Percentiles rank a stretch among this genome's conserved stretches.
phyloP scores from a whole-genome alignment of 2,113 vertebrate genomes.

The Myxocyprinus asiaticus region DNA sequence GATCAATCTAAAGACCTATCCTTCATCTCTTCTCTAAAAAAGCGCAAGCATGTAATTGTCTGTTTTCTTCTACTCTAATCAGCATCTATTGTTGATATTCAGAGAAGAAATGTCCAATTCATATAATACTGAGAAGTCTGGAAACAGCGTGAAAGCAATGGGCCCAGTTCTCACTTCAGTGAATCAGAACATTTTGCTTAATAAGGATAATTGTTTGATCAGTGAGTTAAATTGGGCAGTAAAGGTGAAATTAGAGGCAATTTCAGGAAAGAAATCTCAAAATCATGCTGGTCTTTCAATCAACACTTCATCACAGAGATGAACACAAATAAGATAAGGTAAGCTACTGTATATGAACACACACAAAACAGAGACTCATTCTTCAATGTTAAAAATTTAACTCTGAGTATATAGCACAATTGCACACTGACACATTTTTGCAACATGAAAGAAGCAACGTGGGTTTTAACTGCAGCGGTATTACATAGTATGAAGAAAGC shows the following conservation, averaged over 20 bases:
- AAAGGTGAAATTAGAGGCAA: slow-evolving; percentile 55
- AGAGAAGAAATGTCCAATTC: slow-evolving; percentile 14
- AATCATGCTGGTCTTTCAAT: slow-evolving; percentile 44
- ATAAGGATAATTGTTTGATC: slow-evolving; percentile 61
- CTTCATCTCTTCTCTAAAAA: too few species aligned
- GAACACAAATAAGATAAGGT: not conserved
- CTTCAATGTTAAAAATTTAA: too few species aligned
- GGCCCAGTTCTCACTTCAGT: slow-evolving; percentile 7
- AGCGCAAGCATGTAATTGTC: slow-evolving; percentile 11
- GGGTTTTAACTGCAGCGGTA: too few species aligned
- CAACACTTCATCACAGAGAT: not conserved
- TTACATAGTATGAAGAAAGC: too few species aligned
- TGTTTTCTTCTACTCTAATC: slow-evolving; percentile 38
- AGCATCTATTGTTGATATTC: slow-evolving; percentile 41
- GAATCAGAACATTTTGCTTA: slow-evolving; percentile 26
- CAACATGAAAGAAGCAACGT: too few species aligned
- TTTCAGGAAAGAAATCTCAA: slow-evolving; percentile 44
- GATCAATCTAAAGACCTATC: too few species aligned
- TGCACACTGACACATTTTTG: too few species aligned
- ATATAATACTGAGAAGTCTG: slow-evolving; percentile 8
- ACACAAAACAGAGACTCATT: too few species aligned
- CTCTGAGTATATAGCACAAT: too few species aligned
- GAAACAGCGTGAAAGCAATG: slow-evolving; percentile 30
- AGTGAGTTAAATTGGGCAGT: slow-evolving; percentile 58
- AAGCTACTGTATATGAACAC: too few species aligned